Percentiles rank a stretch among this genome's conserved stretches.
phyloP scores from a whole-genome alignment of 2,113 vertebrate genomes.

The Xiphophorus couchianus region DNA sequence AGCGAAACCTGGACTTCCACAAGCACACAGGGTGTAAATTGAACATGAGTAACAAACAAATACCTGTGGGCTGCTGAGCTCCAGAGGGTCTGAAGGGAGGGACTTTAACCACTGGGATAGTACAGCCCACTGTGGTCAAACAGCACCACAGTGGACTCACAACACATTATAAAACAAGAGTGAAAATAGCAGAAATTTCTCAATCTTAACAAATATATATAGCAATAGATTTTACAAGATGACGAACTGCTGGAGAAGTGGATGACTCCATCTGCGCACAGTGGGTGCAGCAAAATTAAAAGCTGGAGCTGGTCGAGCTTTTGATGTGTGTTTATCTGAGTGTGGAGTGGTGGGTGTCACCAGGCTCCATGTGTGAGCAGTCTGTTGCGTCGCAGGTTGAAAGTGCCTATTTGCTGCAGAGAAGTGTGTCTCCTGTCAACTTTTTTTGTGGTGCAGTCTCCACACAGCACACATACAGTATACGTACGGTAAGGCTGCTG shows the following conservation, averaged over 20 bases:
- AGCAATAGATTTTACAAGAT: neutral
- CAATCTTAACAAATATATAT: neutral
- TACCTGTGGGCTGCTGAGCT: constrained; percentile 64
- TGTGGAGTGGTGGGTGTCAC: constrained; percentile 36
- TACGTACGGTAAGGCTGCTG: constrained; percentile 25
- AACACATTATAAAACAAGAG: constrained; percentile 6
- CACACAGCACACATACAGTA: constrained; percentile 31
- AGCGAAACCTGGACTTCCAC: neutral
- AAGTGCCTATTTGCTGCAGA: constrained; percentile 2
- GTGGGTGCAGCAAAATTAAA: constrained; percentile 30
- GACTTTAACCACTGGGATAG: constrained; percentile 23
- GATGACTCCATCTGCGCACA: constrained; percentile 16
- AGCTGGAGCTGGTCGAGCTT: constrained; percentile 22
- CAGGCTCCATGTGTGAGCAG: constrained; percentile 29
- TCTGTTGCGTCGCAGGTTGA: constrained; percentile 10
- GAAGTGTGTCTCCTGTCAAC: constrained; percentile 19
- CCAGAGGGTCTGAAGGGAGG: constrained; percentile 55
- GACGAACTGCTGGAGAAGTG: neutral
- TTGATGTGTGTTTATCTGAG: constrained; percentile 62
- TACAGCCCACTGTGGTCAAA: constrained; percentile 28
- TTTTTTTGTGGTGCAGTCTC: constrained; percentile 43
- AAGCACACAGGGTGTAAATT: constrained; percentile 37
- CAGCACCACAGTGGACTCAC: constrained; percentile 10
- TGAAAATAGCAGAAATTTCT: neutral
- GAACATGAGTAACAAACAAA: constrained; percentile 63